Base-by-base conservation (phyloP, 1,140 invertebrate genomes). In the Plutomurus gul region DNA sequence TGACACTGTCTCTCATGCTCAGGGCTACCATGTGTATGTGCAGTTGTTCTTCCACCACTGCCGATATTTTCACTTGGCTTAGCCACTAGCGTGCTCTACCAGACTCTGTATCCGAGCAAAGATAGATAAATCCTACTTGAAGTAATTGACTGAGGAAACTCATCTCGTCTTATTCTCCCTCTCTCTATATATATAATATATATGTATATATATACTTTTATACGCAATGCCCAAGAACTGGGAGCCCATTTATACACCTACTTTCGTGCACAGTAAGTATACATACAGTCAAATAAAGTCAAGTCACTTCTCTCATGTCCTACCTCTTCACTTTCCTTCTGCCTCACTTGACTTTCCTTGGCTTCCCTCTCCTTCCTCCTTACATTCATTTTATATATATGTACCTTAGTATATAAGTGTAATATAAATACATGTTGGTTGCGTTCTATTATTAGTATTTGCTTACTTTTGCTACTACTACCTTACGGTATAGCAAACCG, bases 131-230 rank as follows among this genome's bases (percentile, higher is more conserved):
- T 75, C 73, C 73, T 51, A 25, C 25, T 36, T 51, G 73, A 49
- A 75, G 73, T 75, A 75, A 75, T 75, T 75, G 73, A 75, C 73
- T 75, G 73, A 49, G 73, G 73, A 75, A 75, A 75, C 73, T 75
- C 73, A 75, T 75, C 73, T 75, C 73, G 47, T 75, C 40, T 49
- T 43, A 51, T 37, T 37, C 71, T n/a, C n/a, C n/a, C n/a, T n/a
- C n/a, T n/a, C n/a, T n/a, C n/a, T n/a, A n/a, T n/a, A 43, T 43
- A 10, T n/a, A 10, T n/a, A n/a, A n/a, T n/a, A n/a, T n/a, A n/a
- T n/a, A n/a, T n/a, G n/a, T n/a, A n/a, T n/a, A n/a, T n/a, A n/a
- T n/a, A 43, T 43, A 33, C 56, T 65, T 30, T 65, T n/a, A 22
- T 51, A 22, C 25, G 18, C 20, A 22, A 51, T 22, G 47, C 20